Evolutionary conservation across 1,140 invertebrate species (phyloP), one percentile per base, ranked within the genome.

Genomic region (Polypedilum pembai): DNA sequence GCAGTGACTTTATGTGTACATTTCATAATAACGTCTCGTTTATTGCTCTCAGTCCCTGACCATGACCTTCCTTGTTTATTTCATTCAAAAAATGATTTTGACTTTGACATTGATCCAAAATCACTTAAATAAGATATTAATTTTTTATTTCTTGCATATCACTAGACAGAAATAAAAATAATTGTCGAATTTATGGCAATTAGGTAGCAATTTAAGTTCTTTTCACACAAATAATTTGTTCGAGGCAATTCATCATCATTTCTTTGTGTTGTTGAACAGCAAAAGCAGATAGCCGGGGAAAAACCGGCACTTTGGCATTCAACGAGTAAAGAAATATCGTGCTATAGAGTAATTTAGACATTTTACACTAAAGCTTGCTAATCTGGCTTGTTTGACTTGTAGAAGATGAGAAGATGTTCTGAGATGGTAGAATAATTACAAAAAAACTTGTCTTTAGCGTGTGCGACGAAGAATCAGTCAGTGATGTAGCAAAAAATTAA

Each of bases 51-150:
- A 56, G 45, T 15, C 45, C 24, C 45, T 12, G 45, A 56, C n/a
- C 65, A 21, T 69, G 65, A 18, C 20, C 65, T 69, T 21, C 20
- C 20, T 69, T 21, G 17, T n/a, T n/a, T 17, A 17, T 56, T 33
- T 33, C 24, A 33, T 33, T 33, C 24, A 33, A 3, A 33, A 33
- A 33, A 5, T n/a, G n/a, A n/a, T n/a, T n/a, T 69, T 69, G 65
- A 69, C 65, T 69, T 21, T 69, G 65, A 69, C 65, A 69, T 69
- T 69, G 65, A 69, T 69, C 65, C 17, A 21, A 18, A 69, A 20
- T 18, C 8, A 69, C 65, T 18, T 69, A 18, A 69, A 69, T 69
- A 2, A 18, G 18, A 18, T 66, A n/a, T 66, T 69, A 20, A 18
- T 69, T 10, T 69, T 18, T 3, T 45, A 4, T 8, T 45, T 45